These are phyloP conservation scores for Leptosomus discolor DNA, from an alignment of 2,113 vertebrate species.

Conservation along the genomic window DNA sequence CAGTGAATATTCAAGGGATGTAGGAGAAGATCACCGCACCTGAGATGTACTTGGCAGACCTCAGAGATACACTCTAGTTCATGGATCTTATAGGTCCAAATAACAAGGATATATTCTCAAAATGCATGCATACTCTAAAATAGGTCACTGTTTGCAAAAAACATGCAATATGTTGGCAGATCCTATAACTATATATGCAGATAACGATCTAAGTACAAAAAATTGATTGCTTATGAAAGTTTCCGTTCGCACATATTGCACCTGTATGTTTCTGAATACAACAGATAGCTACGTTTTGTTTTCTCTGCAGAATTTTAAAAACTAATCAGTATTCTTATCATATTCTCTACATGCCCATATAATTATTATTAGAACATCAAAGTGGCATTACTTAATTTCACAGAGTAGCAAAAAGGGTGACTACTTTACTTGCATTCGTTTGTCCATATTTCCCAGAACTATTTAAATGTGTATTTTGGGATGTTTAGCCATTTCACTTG, in stretches of 20 bases:
- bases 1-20: not conserved
- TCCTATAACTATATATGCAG: not conserved
- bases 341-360: not conserved
- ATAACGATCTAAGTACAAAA: not conserved
- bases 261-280: not conserved
- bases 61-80: not conserved
- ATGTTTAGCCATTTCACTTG: not conserved
- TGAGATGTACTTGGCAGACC: slow-evolving; percentile 19
- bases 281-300: rapidly evolving
- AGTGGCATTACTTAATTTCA: slow-evolving; percentile 7
- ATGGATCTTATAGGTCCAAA: not conserved
- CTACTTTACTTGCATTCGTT: not conserved
- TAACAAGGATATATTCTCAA: not conserved
- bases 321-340: not conserved
- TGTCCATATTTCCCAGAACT: not conserved
- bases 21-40: slow-evolving; percentile 3
- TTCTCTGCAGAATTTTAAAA: not conserved
- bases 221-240: not conserved
- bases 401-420: not conserved
- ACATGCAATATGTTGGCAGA: not conserved
- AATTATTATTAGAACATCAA: not conserved
- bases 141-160: not conserved
- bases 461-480: not conserved
- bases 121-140: not conserved
- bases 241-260: not conserved